phyloP scores from a whole-genome alignment of 2,888 invertebrate genomes.

The Plusia festucae region DNA sequence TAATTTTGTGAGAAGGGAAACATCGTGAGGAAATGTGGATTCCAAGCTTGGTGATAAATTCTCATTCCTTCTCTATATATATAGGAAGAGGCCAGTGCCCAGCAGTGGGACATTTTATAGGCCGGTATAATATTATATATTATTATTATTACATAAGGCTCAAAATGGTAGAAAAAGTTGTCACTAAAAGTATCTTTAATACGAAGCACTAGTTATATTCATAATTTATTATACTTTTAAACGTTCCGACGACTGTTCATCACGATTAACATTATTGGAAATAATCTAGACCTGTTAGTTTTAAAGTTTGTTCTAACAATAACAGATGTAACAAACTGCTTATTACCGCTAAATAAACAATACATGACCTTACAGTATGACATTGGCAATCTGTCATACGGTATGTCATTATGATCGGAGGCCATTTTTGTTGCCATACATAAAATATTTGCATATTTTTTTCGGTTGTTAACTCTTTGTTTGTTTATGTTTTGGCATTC shows the following conservation, averaged over 20 bases:
- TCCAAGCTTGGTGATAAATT: no score
- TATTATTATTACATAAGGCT: no score
- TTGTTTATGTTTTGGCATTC: conserved; percentile 12
- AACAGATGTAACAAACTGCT: conserved; percentile 6
- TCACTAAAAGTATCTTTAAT: no score
- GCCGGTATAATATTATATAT: no score
- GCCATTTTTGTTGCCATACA: conserved; percentile 40
- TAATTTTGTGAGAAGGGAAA: no score
- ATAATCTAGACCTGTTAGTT: background rate
- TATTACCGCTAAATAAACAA: conserved; percentile 46
- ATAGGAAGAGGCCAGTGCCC: no score
- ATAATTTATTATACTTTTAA: no score
- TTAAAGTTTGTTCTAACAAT: conserved; percentile 13
- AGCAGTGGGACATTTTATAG: no score
- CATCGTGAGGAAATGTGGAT: no score
- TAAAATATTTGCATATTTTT: conserved; percentile 32
- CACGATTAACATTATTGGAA: background rate
- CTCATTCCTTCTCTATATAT: no score
- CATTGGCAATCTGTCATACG: conserved; percentile 62
- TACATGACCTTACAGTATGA: conserved; percentile 49
- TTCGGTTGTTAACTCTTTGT: conserved; percentile 36
- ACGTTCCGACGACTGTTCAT: background rate
- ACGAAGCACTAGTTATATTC: no score
- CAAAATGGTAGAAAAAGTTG: no score
- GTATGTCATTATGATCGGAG: conserved; percentile 52